Conservation (phyloP, 2,888 invertebrate genomes). For the Lasioglossum figueresi region DNA sequence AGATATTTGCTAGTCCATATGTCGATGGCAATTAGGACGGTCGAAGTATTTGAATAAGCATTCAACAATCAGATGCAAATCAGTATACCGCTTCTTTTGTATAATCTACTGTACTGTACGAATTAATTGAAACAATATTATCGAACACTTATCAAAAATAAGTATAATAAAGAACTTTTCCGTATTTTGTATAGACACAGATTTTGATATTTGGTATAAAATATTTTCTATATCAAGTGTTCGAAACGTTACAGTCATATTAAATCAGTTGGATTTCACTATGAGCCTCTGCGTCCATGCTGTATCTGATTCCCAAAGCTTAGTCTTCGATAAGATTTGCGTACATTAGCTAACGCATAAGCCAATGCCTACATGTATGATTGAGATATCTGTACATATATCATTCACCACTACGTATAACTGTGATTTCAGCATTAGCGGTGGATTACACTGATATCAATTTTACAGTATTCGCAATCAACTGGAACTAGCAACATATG, state of each 20-base stretch:
- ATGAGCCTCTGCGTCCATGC: background rate
- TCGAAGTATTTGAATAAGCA: slow-evolving; percentile 16
- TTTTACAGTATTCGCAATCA: background rate
- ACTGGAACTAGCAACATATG: background rate
- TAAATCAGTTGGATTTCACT: background rate
- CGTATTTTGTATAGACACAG: too few species aligned
- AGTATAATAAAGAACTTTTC: background rate
- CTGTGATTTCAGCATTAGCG: background rate
- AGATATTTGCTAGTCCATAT: slow-evolving; percentile 45
- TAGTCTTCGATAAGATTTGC: background rate
- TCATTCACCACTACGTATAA: background rate
- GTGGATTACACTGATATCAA: background rate
- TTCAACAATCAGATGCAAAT: background rate
- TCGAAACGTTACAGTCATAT: background rate
- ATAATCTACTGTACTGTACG: background rate
- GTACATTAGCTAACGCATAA: background rate
- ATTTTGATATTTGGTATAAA: background rate
- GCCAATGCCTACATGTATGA: background rate
- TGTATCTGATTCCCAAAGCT: background rate
- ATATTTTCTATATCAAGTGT: background rate
- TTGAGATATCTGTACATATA: background rate
- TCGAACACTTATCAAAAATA: background rate
- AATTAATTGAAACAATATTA: background rate
- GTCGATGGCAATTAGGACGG: slow-evolving; percentile 32
- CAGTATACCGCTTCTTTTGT: background rate